Conservation (phyloP, 2,888 invertebrate species). For the Meiosimyza platycephala region DNA sequence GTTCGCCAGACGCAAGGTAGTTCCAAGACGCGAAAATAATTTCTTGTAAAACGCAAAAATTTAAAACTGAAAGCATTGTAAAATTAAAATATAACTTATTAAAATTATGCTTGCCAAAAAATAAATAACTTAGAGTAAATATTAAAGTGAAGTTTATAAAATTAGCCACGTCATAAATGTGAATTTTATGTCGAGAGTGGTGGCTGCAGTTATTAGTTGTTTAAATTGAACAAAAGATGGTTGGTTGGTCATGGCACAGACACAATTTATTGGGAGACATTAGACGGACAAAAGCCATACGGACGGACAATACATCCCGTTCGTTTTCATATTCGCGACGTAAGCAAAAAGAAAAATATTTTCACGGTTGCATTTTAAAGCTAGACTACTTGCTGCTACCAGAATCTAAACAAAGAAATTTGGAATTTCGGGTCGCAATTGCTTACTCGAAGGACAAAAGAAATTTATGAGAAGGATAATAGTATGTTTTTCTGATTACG, state of each 20-base stretch:
- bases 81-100: not conserved
- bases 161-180: slow-evolving; percentile 51
- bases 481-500: too few relatives aligned
- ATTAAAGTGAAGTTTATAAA: slow-evolving; percentile 40
- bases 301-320: slow-evolving; percentile 12
- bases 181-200: slow-evolving; percentile 7
- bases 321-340: not conserved
- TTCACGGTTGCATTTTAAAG: slow-evolving; percentile 10
- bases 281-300: not conserved
- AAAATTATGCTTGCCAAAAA: not conserved
- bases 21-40: slow-evolving; percentile 36
- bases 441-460: too few relatives aligned
- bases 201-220: not conserved
- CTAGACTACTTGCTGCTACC: too few relatives aligned
- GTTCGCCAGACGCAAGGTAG: slow-evolving; percentile 51
- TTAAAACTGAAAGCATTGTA: not conserved
- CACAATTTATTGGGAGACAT: not conserved
- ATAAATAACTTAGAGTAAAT: not conserved
- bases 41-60: not conserved
- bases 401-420: too few relatives aligned
- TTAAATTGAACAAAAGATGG: slow-evolving; percentile 19
- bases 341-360: slow-evolving; percentile 1
- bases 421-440: too few relatives aligned
- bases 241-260: slow-evolving; percentile 21
- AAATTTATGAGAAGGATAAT: too few relatives aligned